Evolutionary conservation across 2,888 invertebrate species (phyloP).

Genomic region (Aporophyla lueneburgensis): DNA sequence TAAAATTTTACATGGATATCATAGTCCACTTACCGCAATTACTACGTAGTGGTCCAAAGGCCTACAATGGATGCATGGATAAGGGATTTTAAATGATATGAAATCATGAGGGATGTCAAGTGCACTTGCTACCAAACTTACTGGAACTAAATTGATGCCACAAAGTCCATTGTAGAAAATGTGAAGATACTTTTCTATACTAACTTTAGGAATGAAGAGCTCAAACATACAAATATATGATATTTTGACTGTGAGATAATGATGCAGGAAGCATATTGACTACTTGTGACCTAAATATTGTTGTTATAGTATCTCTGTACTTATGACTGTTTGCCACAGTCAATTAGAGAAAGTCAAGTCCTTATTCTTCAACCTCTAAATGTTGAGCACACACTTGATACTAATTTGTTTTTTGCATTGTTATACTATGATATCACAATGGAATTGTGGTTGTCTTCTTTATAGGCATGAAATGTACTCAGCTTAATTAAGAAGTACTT

Average conservation of each 20-base stretch:
- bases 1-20: neutral
- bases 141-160: slow-evolving; percentile 4
- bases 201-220: slow-evolving; percentile 2
- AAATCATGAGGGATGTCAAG: slow-evolving; percentile 32
- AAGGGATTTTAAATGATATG: slow-evolving; percentile 30
- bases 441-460: slow-evolving; percentile 42
- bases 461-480: slow-evolving; percentile 13
- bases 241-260: slow-evolving; percentile 4
- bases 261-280: slow-evolving; percentile 24
- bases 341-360: slow-evolving; percentile 30
- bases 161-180: neutral
- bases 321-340: slow-evolving; percentile 6
- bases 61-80: slow-evolving; percentile 4
- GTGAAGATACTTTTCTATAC: slow-evolving; percentile 4
- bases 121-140: slow-evolving; percentile 36
- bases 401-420: slow-evolving; percentile 39
- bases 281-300: slow-evolving; percentile 8
- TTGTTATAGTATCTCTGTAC: slow-evolving; percentile 16
- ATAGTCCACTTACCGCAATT: slow-evolving; percentile 22
- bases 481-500: slow-evolving; percentile 16
- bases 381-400: slow-evolving; percentile 32
- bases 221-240: slow-evolving; percentile 19
- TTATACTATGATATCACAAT: slow-evolving; percentile 30
- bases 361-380: slow-evolving; percentile 24
- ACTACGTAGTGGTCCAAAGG: neutral